Evolutionary conservation across 2,113 vertebrate species (phyloP).

Genomic region (Chloropsis cyanopogon): DNA sequence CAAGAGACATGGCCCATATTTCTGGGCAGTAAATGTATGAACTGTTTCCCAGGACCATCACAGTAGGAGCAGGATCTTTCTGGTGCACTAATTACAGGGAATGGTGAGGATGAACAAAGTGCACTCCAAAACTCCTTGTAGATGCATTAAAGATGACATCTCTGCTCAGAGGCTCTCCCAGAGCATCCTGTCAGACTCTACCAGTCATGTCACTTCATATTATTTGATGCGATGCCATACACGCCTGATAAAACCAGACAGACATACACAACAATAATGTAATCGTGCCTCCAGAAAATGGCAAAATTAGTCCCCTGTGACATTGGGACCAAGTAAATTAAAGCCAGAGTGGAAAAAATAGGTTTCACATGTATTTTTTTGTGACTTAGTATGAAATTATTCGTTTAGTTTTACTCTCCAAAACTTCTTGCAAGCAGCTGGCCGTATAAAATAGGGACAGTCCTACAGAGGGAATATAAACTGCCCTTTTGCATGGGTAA

Average conservation of each 20-base stretch:
- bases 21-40: not conserved
- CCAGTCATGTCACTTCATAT: conserved; percentile 7
- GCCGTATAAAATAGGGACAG: not conserved
- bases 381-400: not conserved
- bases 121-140: not conserved
- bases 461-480: not conserved
- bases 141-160: conserved; percentile 46
- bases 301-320: conserved; percentile 38
- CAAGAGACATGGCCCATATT: not conserved
- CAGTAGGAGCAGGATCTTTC: not conserved
- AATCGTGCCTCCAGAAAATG: conserved; percentile 25
- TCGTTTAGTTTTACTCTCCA: not conserved
- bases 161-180: conserved; percentile 1
- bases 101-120: not conserved
- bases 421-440: not conserved
- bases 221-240: not conserved
- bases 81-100: not conserved
- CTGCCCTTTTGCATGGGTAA: not conserved
- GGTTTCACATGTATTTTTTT: not conserved
- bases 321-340: conserved; percentile 31
- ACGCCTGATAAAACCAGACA: not conserved
- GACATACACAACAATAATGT: not conserved
- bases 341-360: not conserved
- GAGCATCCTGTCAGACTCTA: not conserved
- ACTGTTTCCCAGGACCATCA: not conserved